Conservation (phyloP, 92 coral and sea anemone genomes). For the Epizoanthus illoricatus region DNA sequence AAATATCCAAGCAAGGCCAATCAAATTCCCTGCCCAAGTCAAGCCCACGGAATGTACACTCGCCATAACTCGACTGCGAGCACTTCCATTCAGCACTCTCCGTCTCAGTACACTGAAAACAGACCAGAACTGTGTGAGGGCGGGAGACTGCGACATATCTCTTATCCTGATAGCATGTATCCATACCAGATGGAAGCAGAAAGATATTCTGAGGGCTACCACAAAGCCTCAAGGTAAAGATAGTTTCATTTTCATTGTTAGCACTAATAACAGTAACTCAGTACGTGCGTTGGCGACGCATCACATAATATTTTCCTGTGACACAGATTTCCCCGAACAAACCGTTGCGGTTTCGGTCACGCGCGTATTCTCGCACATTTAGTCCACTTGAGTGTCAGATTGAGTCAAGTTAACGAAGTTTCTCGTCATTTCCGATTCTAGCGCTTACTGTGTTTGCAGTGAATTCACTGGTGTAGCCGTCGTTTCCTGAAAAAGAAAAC, state of each 20-base stretch:
- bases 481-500: conserved; percentile 30
- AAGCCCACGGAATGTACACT: conserved; percentile 29
- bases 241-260: background rate
- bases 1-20: conserved; percentile 19
- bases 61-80: conserved; percentile 11
- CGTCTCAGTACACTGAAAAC: conserved; percentile 21
- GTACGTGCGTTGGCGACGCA: background rate
- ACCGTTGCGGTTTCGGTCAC: background rate
- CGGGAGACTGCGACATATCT: conserved; percentile 23
- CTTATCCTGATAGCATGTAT: conserved; percentile 29
- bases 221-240: conserved; percentile 32
- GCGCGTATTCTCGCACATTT: background rate
- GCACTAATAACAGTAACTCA: too few species aligned
- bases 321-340: background rate
- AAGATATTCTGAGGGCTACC: conserved; percentile 29
- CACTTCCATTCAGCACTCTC: conserved; percentile 22
- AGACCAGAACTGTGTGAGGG: conserved; percentile 26
- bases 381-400: background rate
- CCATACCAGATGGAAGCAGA: conserved; percentile 38
- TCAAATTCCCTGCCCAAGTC: background rate
- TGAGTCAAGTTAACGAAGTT: background rate
- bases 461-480: background rate
- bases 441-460: background rate
- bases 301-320: background rate
- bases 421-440: conserved; percentile 24